These are phyloP conservation scores for Theonella swinhoei DNA, from an alignment of 37 sponge, comb jelly and placozoan species.

Conservation along the genomic window DNA sequence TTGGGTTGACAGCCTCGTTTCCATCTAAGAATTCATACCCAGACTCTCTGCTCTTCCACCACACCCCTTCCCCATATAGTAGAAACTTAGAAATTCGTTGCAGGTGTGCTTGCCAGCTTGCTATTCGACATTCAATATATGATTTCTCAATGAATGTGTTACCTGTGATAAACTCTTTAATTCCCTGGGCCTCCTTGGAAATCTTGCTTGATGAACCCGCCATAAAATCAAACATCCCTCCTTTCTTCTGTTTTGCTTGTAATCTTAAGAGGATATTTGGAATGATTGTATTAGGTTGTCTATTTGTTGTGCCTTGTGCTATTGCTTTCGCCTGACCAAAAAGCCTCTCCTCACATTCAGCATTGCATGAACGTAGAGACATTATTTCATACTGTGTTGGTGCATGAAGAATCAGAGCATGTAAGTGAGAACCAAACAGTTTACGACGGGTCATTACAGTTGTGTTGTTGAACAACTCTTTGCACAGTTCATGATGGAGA, in stretches of 20 bases:
- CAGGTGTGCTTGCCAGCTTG: constrained; percentile 14
- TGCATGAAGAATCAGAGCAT: constrained; percentile 8
- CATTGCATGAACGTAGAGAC: neutral
- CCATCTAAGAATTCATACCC: constrained; percentile 22
- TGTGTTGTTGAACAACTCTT: neutral
- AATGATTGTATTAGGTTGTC: constrained; percentile 1
- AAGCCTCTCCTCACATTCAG: constrained; percentile 27
- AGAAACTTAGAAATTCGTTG: neutral
- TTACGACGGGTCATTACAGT: neutral
- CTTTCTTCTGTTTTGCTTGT: constrained; percentile 17
- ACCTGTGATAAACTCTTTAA: neutral
- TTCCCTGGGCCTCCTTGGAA: neutral
- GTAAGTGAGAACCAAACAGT: constrained; percentile 19
- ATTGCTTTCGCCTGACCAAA: constrained; percentile 28
- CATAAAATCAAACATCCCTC: neutral
- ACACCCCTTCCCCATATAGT: neutral
- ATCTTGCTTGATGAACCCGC: neutral
- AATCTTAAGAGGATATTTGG: constrained; percentile 19
- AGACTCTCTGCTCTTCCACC: neutral
- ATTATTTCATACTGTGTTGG: constrained; percentile 8
- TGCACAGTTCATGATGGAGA: constrained; percentile 6
- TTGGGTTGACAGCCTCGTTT: neutral
- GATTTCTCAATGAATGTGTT: neutral
- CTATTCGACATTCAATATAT: neutral
- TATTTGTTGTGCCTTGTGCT: constrained; percentile 1